Base-by-base conservation (phyloP, 2,888 invertebrate genomes). In the Andrena chrysosceles region DNA sequence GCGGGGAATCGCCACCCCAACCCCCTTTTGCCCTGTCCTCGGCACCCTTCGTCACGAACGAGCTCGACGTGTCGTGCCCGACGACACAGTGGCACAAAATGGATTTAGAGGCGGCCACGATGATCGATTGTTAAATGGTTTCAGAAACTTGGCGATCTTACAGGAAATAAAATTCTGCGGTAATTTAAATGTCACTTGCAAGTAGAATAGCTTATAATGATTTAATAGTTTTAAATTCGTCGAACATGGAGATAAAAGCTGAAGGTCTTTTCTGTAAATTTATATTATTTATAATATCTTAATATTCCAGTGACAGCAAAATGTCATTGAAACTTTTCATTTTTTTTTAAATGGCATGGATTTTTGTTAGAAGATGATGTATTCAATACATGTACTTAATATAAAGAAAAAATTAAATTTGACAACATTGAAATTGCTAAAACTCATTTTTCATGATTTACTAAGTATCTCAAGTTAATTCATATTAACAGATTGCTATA, bases 31-130 rank as follows among this genome's bases (percentile, higher is more conserved):
- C 71, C 52, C 26, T 54, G 62, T 71, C 66, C 70, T 71, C 71
- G 75, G 54, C 82, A 68, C 74, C 75, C 77, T 80, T 80, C 75
- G 71, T 66, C 72, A 64, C 79, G 69, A 66, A 54, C 52, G 26
- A 63, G 4, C 63, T 31, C 59, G 62, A 42, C 63, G 56, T 49
- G 54, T 35, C 70, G 73, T 20, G 33, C 54, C 49, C 62, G 62
- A 56, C 62, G 78, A 35, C 80, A 74, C 74, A 79, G 26, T 56
- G 75, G 67, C 75, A 66, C 63, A 26, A 23, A 82, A 82, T 67
- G 33, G 67, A 80, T 70, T 75, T 75, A 29, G 16, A 8, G n/a
- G 33, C 33, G 23, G 35, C 13, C 29, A 1, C 56, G 26, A 16
- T n/a, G 56, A 42, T 66, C 79, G 63, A 64, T 70, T 56, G 2